A percentile compares a stretch with the other conserved stretches of the same genome.
phyloP scores from a whole-genome alignment of 92 coral and sea anemone species.

The Actinernus sp. region DNA sequence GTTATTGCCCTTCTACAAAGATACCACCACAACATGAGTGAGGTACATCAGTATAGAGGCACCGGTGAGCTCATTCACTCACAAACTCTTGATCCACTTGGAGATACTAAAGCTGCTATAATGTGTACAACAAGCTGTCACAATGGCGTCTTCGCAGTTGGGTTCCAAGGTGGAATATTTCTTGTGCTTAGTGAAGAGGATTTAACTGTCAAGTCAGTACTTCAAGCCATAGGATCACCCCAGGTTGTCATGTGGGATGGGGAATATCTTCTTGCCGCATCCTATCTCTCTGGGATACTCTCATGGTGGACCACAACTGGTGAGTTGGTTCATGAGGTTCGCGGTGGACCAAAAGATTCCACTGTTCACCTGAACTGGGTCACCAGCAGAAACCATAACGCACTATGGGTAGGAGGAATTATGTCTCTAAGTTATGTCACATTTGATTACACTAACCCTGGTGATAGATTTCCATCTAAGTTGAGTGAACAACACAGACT shows the following conservation, averaged over 20 bases:
- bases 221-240: constrained; percentile 91
- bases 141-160: constrained; percentile 73
- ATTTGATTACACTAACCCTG: constrained; percentile 29
- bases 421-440: constrained; percentile 75
- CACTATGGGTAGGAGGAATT: constrained; percentile 86
- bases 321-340: constrained; percentile 68
- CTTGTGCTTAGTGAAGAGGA: constrained; percentile 54
- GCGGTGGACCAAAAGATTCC: constrained; percentile 80
- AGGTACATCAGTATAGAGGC: constrained; percentile 60
- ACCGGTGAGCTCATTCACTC: constrained; percentile 51
- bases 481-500: constrained; percentile 44
- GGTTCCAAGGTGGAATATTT: constrained; percentile 88
- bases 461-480: constrained; percentile 41
- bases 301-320: constrained; percentile 88
- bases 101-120: constrained; percentile 69
- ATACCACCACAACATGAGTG: constrained; percentile 63
- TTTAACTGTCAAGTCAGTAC: constrained; percentile 57
- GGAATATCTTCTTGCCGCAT: constrained; percentile 60
- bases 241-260: constrained; percentile 85
- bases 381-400: constrained; percentile 46
- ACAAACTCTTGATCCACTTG: constrained; percentile 69
- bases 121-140: constrained; percentile 72
- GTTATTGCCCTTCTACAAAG: constrained; percentile 74
- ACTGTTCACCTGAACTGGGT: constrained; percentile 81
- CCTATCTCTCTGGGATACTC: constrained; percentile 80